Evolutionary conservation across 2,113 vertebrate species (phyloP).

Genomic region (Jaculus jaculus): DNA sequence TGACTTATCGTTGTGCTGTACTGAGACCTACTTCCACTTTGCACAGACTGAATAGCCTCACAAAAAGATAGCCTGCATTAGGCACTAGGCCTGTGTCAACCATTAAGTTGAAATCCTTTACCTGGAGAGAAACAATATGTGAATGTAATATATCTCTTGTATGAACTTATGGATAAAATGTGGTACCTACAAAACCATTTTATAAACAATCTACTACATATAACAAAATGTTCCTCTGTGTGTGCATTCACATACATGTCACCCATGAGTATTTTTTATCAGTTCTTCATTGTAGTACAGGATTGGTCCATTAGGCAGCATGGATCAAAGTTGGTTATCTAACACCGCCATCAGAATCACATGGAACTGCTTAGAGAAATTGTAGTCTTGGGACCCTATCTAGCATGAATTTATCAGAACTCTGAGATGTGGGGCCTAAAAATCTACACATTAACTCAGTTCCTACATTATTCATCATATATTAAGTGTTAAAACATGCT

Average conservation of each 20-base stretch:
- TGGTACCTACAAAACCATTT: background rate
- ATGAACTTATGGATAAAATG: constrained; percentile 20
- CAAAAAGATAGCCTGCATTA: background rate
- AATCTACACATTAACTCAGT: constrained; percentile 29
- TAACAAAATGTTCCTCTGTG: constrained; percentile 20
- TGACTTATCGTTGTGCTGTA: background rate
- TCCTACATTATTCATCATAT: background rate
- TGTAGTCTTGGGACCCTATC: background rate
- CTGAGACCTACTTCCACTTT: constrained; percentile 1
- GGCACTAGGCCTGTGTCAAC: background rate
- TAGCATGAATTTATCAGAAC: constrained; percentile 14
- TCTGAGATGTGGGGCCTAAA: background rate
- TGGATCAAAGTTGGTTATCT: constrained; percentile 5
- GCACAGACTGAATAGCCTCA: constrained; percentile 4
- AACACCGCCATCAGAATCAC: background rate
- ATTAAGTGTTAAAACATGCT: background rate
- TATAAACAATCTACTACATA: background rate
- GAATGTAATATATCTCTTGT: background rate
- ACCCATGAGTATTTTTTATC: constrained; percentile 8
- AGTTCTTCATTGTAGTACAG: background rate
- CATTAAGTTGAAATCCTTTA: background rate
- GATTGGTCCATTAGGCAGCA: background rate
- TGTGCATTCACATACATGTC: background rate
- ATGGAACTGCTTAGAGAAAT: background rate
- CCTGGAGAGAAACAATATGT: background rate